A percentile compares a stretch with the other conserved stretches of the same genome.
These are phyloP conservation scores for Atta cephalotes DNA, from an alignment of 1,140 invertebrate species.

Conservation along the genomic window DNA sequence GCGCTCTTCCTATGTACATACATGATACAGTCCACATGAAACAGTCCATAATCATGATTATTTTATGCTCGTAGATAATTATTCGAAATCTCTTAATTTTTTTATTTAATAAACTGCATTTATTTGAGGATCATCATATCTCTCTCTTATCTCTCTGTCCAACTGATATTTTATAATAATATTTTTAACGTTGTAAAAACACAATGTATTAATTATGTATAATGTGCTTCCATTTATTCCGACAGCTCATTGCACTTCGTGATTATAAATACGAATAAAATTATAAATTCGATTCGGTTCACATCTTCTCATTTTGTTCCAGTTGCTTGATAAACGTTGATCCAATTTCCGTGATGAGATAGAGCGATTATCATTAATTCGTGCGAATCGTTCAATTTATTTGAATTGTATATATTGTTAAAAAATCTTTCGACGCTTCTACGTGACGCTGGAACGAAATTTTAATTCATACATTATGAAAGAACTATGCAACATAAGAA, in stretches of 20 bases:
- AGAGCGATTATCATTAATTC: slow-evolving; percentile 1
- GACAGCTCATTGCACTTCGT: not conserved
- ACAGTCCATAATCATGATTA: slow-evolving; percentile 28
- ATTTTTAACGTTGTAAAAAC: not conserved
- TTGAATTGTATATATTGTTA: not conserved
- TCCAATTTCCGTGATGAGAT: not conserved
- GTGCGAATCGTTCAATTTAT: not conserved
- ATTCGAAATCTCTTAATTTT: slow-evolving; percentile 5
- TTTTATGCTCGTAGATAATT: slow-evolving; percentile 42
- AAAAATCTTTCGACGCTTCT: not conserved
- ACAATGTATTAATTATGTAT: not conserved
- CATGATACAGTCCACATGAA: not conserved
- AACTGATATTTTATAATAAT: not conserved
- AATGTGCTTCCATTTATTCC: slow-evolving; percentile 14
- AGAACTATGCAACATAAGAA: not conserved
- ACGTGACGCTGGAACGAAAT: not conserved
- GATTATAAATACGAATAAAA: not conserved
- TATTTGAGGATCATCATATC: not conserved
- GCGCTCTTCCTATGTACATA: slow-evolving; percentile 46
- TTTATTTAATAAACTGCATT: slow-evolving; percentile 27
- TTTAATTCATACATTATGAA: not conserved
- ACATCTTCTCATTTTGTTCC: not conserved
- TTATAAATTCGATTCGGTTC: slow-evolving; percentile 13
- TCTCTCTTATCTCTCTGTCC: not conserved
- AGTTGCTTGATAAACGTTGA: not conserved